phyloP scores from a whole-genome alignment of 2,888 invertebrate genomes.

The Cordilura impudica region DNA sequence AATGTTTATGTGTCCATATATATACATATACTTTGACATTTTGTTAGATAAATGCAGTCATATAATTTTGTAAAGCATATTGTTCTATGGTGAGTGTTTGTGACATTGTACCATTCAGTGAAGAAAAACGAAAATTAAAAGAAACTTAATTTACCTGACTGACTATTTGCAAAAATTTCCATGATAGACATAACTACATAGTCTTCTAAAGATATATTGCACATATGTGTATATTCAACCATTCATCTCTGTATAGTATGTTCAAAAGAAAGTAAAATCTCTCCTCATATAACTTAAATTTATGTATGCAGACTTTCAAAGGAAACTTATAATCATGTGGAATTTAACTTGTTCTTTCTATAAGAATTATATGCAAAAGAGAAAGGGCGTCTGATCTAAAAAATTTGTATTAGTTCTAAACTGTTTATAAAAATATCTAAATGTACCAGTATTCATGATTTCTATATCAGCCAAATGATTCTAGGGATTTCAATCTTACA shows the following conservation, averaged over 20 bases:
- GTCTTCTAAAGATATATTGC: no score
- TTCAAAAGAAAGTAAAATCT: background rate
- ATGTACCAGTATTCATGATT: no score
- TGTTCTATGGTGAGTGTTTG: slow-evolving; percentile 9
- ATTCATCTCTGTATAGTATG: background rate
- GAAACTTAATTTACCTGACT: background rate
- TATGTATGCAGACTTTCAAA: no score
- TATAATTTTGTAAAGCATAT: background rate
- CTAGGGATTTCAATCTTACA: no score
- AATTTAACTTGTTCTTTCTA: no score
- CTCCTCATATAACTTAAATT: no score
- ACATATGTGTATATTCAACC: background rate
- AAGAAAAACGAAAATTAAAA: background rate
- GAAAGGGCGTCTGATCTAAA: no score
- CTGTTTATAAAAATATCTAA: no score
- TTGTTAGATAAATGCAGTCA: slow-evolving; percentile 5
- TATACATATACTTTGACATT: background rate
- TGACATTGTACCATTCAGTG: background rate
- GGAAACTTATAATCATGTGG: no score
- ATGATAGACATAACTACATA: background rate
- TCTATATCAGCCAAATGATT: no score
- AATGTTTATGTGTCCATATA: background rate
- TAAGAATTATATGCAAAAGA: no score
- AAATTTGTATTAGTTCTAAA: no score
- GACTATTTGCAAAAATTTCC: background rate